A percentile compares a stretch with the other conserved stretches of the same genome.
Conservation (phyloP, 2,888 invertebrate genomes). For the Troilus luridus region DNA sequence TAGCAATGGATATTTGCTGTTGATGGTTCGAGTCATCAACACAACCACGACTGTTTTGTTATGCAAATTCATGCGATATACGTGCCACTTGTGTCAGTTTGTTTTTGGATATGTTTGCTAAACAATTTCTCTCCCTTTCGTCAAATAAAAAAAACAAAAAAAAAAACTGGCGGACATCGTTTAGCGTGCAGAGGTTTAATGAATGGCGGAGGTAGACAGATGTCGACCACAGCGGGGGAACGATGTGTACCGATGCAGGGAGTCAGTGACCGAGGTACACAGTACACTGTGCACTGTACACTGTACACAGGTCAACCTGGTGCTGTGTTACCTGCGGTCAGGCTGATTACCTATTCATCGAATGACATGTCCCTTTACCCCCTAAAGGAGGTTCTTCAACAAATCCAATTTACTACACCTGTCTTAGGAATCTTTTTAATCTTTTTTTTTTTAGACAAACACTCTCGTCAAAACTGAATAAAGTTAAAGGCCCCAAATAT, state of each 20-base stretch:
- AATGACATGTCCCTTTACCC: neutral
- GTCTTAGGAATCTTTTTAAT: neutral
- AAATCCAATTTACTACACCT: neutral
- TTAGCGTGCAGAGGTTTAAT: slow-evolving; percentile 1
- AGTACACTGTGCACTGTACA: neutral
- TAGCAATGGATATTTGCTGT: neutral
- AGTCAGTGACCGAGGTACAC: neutral
- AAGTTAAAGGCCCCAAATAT: too few relatives aligned
- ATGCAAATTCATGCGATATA: neutral
- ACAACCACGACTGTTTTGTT: neutral
- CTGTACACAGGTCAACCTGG: neutral
- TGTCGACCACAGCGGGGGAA: neutral
- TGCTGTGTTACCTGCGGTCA: neutral
- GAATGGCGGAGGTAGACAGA: neutral
- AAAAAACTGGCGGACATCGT: slow-evolving; percentile 13
- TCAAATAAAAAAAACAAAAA: neutral
- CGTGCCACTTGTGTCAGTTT: neutral
- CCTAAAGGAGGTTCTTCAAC: neutral
- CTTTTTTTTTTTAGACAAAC: too few relatives aligned
- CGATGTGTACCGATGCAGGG: neutral
- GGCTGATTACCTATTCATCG: neutral
- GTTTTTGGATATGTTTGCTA: slow-evolving; percentile 13
- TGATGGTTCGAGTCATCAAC: neutral
- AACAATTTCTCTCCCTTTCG: neutral
- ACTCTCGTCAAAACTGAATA: too few relatives aligned